Conservation (phyloP, 2,113 vertebrate species). For the Thryonomys swinderianus region DNA sequence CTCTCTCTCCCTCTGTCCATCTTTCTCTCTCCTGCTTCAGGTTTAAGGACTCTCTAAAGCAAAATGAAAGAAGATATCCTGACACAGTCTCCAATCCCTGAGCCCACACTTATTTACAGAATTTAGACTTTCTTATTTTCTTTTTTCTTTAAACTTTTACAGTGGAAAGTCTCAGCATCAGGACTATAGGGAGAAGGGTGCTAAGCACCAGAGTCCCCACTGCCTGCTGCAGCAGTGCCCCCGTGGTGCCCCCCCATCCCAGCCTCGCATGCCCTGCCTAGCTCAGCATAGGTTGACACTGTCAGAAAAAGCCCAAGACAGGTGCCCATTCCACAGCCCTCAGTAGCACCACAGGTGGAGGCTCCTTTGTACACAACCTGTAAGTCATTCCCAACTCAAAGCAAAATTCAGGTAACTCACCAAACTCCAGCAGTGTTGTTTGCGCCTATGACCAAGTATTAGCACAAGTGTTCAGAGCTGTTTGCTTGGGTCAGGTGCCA, state of each 20-base stretch:
- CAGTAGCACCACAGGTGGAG: not conserved
- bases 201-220: rapidly evolving
- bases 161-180: not conserved
- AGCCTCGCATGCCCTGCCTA: no score
- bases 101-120: not conserved
- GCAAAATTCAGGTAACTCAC: not conserved
- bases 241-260: not conserved
- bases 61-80: not conserved
- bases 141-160: not conserved
- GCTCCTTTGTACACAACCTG: not conserved
- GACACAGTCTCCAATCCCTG: not conserved
- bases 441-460: no score
- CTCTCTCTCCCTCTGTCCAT: not conserved
- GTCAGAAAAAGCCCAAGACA: not conserved
- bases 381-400: not conserved
- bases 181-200: no score
- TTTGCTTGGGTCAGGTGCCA: no score
- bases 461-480: no score
- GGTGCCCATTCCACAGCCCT: not conserved
- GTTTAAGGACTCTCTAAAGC: not conserved
- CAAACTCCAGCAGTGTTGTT: no score
- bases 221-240: no score
- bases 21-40: not conserved
- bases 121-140: not conserved
- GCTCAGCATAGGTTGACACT: not conserved